Percentiles rank a stretch among this genome's conserved stretches.
phyloP scores from a whole-genome alignment of 2,888 invertebrate genomes.

The Harpagoxenus sublaevis region DNA sequence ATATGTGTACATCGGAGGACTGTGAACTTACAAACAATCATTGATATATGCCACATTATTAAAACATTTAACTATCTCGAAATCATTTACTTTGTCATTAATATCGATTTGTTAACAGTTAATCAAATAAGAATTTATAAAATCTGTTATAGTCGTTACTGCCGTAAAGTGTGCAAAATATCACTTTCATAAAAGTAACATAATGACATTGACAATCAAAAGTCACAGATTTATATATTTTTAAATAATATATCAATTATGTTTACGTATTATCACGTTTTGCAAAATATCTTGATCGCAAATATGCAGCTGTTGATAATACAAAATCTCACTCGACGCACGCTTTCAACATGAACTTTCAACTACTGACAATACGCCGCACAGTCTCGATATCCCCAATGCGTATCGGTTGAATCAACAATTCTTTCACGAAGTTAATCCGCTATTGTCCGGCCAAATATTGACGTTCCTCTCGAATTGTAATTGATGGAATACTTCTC shows the following conservation, averaged over 20 bases:
- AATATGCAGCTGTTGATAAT: constrained; percentile 20
- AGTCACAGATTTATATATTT: not conserved
- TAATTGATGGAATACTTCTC: constrained; percentile 70
- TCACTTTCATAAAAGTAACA: not conserved
- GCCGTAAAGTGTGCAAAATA: not conserved
- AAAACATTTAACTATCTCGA: not conserved
- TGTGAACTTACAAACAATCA: not conserved
- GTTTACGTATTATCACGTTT: constrained; percentile 52
- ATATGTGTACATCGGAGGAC: not conserved
- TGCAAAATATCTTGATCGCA: constrained; percentile 2
- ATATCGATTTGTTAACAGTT: not conserved
- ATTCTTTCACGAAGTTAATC: constrained; percentile 68
- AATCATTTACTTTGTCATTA: not conserved
- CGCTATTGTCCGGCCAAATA: constrained; percentile 65
- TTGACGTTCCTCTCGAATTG: constrained; percentile 69
- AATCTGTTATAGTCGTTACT: not conserved
- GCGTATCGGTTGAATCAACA: constrained; percentile 60
- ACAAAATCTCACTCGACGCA: constrained; percentile 22
- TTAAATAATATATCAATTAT: not conserved
- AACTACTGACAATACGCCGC: constrained; percentile 17
- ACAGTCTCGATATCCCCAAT: constrained; percentile 9
- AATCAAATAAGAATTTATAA: not conserved
- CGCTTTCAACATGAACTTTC: constrained; percentile 24
- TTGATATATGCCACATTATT: not conserved
- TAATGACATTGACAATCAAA: not conserved